Conservation (phyloP, 2,888 invertebrate genomes). For the Horisme vitalbata region DNA sequence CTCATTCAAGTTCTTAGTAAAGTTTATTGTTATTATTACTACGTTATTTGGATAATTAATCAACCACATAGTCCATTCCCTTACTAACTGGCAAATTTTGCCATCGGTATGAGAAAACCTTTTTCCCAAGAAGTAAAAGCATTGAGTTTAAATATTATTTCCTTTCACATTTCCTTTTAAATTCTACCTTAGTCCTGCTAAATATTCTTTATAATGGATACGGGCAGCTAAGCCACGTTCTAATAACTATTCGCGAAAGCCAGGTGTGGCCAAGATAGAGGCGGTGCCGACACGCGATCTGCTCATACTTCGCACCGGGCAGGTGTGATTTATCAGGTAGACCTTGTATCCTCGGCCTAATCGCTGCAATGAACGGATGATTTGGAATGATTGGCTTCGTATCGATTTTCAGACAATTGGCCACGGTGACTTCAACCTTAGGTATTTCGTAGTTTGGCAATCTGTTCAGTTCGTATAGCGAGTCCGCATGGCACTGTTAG, state of each 20-base stretch:
- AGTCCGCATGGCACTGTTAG: too few relatives aligned
- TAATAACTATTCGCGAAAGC: constrained; percentile 46
- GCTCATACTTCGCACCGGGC: constrained; percentile 48
- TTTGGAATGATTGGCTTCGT: constrained; percentile 26
- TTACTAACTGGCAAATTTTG: too few relatives aligned
- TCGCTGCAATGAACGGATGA: constrained; percentile 26
- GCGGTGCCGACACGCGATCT: constrained; percentile 24
- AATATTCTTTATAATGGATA: constrained; percentile 24
- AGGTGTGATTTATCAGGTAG: constrained; percentile 33
- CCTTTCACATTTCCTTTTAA: background rate
- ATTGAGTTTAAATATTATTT: background rate
- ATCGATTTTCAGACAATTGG: constrained; percentile 12
- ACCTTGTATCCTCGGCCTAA: constrained; percentile 31
- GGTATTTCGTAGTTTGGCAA: too few relatives aligned
- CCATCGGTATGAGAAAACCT: too few relatives aligned
- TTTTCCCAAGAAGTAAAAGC: too few relatives aligned
- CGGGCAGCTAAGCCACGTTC: constrained; percentile 27
- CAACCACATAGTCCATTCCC: too few relatives aligned
- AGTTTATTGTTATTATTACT: constrained; percentile 2
- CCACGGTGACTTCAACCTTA: too few relatives aligned
- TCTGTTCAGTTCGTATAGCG: too few relatives aligned
- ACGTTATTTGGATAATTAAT: too few relatives aligned
- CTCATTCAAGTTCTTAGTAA: constrained; percentile 9
- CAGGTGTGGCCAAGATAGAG: constrained; percentile 62
- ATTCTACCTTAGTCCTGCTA: constrained; percentile 15